Conservation (phyloP, 2,888 invertebrate species). For the Notodonta dromedarius region DNA sequence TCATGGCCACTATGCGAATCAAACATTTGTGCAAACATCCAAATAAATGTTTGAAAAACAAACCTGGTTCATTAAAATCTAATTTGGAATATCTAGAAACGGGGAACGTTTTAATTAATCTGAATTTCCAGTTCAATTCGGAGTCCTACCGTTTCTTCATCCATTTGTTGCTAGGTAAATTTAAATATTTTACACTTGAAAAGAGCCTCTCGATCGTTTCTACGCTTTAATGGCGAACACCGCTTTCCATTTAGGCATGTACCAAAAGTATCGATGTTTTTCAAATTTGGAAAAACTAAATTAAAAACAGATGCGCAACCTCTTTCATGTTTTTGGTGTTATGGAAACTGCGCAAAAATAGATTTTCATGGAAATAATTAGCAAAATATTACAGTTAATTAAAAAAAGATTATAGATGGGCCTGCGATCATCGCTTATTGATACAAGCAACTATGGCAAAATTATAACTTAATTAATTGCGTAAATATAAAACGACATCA, state of each 20-base stretch:
- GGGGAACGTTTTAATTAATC: constrained; percentile 64
- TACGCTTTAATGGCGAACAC: constrained; percentile 67
- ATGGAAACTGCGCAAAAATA: no score
- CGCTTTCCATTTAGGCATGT: constrained; percentile 17
- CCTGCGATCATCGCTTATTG: no score
- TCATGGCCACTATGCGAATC: no score
- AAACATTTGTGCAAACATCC: no score
- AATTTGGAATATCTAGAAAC: constrained; percentile 13
- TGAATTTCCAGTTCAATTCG: constrained; percentile 47
- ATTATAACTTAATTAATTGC: no score
- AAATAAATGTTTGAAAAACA: constrained; percentile 9
- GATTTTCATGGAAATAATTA: no score
- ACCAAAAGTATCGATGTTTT: constrained; percentile 32
- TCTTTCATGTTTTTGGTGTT: no score
- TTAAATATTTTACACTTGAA: constrained; percentile 77
- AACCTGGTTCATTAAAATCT: constrained; percentile 23
- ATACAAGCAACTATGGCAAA: no score
- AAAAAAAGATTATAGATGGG: no score
- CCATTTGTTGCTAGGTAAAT: constrained; percentile 68
- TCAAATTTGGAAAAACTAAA: not conserved
- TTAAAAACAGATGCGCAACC: no score
- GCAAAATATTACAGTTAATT: no score
- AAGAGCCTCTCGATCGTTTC: constrained; percentile 65
- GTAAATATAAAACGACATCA: no score
- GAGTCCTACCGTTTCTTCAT: constrained; percentile 29